phyloP scores from a whole-genome alignment of 2,888 invertebrate genomes.

The Ophion ellenae region DNA sequence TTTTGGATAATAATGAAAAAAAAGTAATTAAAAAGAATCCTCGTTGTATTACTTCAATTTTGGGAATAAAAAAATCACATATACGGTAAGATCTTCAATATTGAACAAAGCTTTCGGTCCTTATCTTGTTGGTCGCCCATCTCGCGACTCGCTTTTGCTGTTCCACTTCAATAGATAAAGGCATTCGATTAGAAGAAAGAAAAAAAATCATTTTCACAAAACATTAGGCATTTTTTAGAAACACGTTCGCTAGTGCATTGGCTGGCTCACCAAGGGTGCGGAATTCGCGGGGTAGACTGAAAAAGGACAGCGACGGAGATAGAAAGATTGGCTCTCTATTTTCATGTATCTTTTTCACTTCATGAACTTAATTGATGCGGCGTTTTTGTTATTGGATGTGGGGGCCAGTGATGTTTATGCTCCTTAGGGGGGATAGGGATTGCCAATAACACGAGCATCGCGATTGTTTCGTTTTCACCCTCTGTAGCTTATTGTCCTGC shows the following conservation, averaged over 20 bases:
- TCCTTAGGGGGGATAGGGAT: slow-evolving; percentile 35
- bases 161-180: background rate
- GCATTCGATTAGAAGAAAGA: slow-evolving; percentile 18
- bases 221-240: background rate
- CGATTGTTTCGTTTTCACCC: slow-evolving; percentile 63
- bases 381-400: slow-evolving; percentile 79
- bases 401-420: slow-evolving; percentile 58
- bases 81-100: too few species aligned
- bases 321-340: slow-evolving; percentile 64
- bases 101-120: background rate
- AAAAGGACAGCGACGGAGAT: background rate
- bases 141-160: background rate
- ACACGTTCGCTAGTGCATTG: background rate
- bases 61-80: too few species aligned
- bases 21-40: too few species aligned
- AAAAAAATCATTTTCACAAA: background rate
- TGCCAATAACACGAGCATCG: background rate
- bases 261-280: background rate
- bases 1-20: too few species aligned
- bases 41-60: too few species aligned
- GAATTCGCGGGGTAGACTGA: background rate
- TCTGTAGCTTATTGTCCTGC: slow-evolving; percentile 60
- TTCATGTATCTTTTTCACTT: slow-evolving; percentile 78
- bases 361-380: slow-evolving; percentile 82
- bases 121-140: background rate